These are phyloP conservation scores for Dorcus hopei DNA, from an alignment of 2,888 invertebrate species.

Conservation along the genomic window DNA sequence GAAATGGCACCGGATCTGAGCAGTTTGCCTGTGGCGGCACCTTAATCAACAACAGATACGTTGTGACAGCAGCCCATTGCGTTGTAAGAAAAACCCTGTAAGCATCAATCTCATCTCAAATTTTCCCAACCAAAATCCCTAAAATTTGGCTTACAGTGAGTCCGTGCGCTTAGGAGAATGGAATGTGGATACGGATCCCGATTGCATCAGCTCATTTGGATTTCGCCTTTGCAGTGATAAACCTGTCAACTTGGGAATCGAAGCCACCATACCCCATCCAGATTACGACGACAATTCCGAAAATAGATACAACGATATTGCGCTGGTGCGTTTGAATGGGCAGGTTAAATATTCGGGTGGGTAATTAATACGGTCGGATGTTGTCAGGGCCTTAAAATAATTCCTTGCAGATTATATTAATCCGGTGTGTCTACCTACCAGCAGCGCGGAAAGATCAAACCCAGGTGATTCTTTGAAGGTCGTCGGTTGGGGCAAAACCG, in stretches of 20 bases:
- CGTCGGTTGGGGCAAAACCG: constrained; percentile 48
- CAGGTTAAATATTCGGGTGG: constrained; percentile 51
- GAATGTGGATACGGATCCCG: constrained; percentile 58
- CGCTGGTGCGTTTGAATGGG: constrained; percentile 51
- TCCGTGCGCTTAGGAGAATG: constrained; percentile 65
- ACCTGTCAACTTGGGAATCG: constrained; percentile 42
- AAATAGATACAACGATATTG: constrained; percentile 41
- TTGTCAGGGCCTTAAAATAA: neutral
- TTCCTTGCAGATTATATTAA: constrained; percentile 13
- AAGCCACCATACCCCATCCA: constrained; percentile 42
- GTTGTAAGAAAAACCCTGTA: constrained; percentile 32
- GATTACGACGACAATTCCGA: constrained; percentile 37
- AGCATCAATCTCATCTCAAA: too few relatives aligned
- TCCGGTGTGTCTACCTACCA: constrained; percentile 38
- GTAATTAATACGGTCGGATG: neutral
- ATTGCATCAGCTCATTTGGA: constrained; percentile 54
- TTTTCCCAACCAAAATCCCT: neutral
- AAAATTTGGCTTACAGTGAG: constrained; percentile 43
- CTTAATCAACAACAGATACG: constrained; percentile 56
- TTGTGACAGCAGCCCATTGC: constrained; percentile 64
- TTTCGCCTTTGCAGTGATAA: constrained; percentile 42
- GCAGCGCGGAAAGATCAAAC: constrained; percentile 29
- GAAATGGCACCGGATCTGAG: constrained; percentile 28
- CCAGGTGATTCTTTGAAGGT: constrained; percentile 39
- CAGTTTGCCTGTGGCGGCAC: constrained; percentile 56